Evolutionary conservation across 1,140 invertebrate genomes (phyloP).

Genomic region (Cyclargus thomasi): DNA sequence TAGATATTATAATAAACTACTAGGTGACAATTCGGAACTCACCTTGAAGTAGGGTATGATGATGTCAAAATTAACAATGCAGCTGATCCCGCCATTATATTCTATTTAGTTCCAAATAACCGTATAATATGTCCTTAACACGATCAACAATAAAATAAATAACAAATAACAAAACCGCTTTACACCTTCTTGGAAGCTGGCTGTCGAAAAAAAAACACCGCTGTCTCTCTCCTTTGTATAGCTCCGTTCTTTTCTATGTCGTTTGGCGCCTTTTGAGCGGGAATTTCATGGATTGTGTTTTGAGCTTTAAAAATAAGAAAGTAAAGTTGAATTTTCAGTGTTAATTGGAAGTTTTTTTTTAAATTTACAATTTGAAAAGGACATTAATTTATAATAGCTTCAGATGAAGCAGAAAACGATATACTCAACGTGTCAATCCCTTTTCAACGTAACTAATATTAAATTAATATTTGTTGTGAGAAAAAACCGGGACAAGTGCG

Average conservation of each 20-base stretch:
- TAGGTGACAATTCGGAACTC: no score
- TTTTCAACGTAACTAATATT: constrained; percentile 66
- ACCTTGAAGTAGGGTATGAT: constrained; percentile 37
- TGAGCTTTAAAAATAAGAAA: constrained; percentile 21
- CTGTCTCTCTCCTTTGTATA: constrained; percentile 36
- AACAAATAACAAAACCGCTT: constrained; percentile 69
- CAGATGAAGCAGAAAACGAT: constrained; percentile 71
- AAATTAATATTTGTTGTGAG: constrained; percentile 65
- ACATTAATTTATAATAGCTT: constrained; percentile 48
- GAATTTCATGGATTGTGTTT: constrained; percentile 26
- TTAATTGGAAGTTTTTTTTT: background rate
- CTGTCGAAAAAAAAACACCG: constrained; percentile 50
- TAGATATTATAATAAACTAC: no score
- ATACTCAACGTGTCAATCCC: constrained; percentile 66
- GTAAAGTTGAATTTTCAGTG: constrained; percentile 17
- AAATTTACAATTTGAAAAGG: constrained; percentile 15
- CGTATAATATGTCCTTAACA: constrained; percentile 71
- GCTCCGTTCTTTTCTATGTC: constrained; percentile 36
- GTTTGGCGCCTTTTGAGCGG: constrained; percentile 32
- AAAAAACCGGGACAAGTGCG: constrained; percentile 5
- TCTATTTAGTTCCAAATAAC: constrained; percentile 74
- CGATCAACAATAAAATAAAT: constrained; percentile 75
- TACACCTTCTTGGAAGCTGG: constrained; percentile 73
- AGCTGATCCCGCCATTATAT: constrained; percentile 71
- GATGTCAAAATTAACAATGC: constrained; percentile 66